Evolutionary conservation across 64 coral and sea anemone genomes (phyloP), one percentile per base, ranked within the genome.

Genomic region (Exaiptasia diaphana): DNA sequence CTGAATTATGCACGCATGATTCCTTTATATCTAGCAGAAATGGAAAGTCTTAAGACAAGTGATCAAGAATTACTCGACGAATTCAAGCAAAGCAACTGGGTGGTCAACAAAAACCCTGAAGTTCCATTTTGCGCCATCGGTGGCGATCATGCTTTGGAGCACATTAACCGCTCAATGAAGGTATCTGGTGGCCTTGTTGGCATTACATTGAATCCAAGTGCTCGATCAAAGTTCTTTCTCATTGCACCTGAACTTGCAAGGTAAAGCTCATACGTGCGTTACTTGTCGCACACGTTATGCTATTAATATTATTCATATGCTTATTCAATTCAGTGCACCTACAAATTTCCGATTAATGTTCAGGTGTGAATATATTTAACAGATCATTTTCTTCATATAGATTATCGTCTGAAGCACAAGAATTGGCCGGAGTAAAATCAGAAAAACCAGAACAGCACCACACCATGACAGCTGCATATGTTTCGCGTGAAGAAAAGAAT

Each of bases 51-150:
- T 0, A 18, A 83, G 31, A 10, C 27, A 40, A 50, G 42, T 22
- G 27, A 78, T 23, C 75, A 22, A 7, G 75, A 55, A 38, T 42
- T 59, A 31, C 63, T 49, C 20, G 38, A 62, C 26, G 34, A 80
- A 33, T 80, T 80, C 54, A 28, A 61, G 33, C 23, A 80, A 21
- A 65, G 64, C 26, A 71, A 71, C 67, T 72, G 80, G 81, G 69
- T 74, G 29, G 67, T 85, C 39, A 85, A 73, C 33, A 73, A 85
- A 68, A 73, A 60, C 11, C 31, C 45, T 4, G 45, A 38, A 33
- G 67, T 72, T 22, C 14, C 81, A 40, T 83, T 72, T 56, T 83
- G 79, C 69, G 79, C 79, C 31, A 36, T 82, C 50, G 79, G 63
- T 18, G 44, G 41, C 35, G 48, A 83, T 53, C 2, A 48, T 49